These are phyloP conservation scores for Melanotus villosus DNA, from an alignment of 2,888 invertebrate genomes.

Conservation along the genomic window DNA sequence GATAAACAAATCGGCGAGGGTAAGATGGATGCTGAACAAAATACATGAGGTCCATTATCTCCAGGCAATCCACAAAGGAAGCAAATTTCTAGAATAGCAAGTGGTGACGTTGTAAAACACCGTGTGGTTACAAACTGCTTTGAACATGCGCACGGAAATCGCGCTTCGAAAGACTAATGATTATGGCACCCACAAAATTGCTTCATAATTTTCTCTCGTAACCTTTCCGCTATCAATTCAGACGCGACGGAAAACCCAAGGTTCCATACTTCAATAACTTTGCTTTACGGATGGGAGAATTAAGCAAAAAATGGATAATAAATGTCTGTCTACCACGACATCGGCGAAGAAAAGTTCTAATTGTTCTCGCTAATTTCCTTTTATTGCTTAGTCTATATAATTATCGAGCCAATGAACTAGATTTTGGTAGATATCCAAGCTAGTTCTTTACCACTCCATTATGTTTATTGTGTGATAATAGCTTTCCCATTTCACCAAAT, in stretches of 20 bases:
- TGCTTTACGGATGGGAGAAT: constrained; percentile 54
- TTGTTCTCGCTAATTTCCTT: constrained; percentile 28
- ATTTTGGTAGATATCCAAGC: background rate
- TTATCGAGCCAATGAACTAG: constrained; percentile 1
- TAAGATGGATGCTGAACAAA: constrained; percentile 39
- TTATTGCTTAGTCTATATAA: background rate
- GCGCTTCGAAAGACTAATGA: constrained; percentile 65
- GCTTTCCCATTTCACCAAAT: no score
- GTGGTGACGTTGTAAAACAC: constrained; percentile 50
- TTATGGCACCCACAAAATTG: constrained; percentile 67
- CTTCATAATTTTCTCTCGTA: constrained; percentile 68
- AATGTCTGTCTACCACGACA: constrained; percentile 44
- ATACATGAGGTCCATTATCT: constrained; percentile 42
- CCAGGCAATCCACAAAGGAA: constrained; percentile 44
- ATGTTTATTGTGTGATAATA: no score
- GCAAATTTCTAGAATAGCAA: constrained; percentile 46
- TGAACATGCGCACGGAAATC: constrained; percentile 46
- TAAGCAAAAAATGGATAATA: constrained; percentile 46
- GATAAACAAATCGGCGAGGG: constrained; percentile 37
- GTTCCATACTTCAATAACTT: constrained; percentile 63
- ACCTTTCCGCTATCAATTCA: constrained; percentile 68
- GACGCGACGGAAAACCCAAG: constrained; percentile 59
- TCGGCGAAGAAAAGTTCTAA: constrained; percentile 37
- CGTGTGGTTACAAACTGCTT: constrained; percentile 49
- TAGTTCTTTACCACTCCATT: no score